Conservation (phyloP, 1,140 invertebrate genomes). For the Ladona fulva region DNA sequence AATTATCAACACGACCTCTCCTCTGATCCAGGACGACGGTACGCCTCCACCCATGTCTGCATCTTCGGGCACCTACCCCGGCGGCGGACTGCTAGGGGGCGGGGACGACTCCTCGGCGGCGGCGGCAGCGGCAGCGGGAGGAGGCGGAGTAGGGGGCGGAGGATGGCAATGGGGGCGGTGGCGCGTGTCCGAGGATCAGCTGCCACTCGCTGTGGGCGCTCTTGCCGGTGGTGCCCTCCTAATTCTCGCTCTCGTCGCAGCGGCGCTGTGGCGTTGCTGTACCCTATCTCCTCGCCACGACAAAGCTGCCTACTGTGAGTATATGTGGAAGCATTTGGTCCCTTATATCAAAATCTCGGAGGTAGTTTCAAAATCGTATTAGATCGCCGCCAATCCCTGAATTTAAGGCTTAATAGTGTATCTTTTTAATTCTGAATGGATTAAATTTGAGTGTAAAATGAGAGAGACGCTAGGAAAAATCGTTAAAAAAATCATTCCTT, state of each 20-base stretch:
- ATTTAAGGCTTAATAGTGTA: too few relatives aligned
- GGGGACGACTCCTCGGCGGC: not conserved
- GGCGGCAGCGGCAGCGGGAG: not conserved
- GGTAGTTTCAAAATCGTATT: too few relatives aligned
- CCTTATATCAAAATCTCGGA: too few relatives aligned
- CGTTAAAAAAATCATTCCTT: too few relatives aligned
- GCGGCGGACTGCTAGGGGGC: not conserved
- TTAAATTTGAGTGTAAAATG: too few relatives aligned
- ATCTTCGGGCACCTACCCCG: not conserved
- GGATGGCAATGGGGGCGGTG: slow-evolving; percentile 26
- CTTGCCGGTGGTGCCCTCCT: slow-evolving; percentile 41
- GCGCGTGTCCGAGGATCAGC: slow-evolving; percentile 37
- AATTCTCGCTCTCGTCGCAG: slow-evolving; percentile 36
- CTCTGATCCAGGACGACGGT: slow-evolving; percentile 17
- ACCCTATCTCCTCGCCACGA: slow-evolving; percentile 33
- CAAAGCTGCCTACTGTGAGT: slow-evolving; percentile 44
- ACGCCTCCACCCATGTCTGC: slow-evolving; percentile 29
- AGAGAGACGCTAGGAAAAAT: too few relatives aligned
- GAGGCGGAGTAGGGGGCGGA: not conserved
- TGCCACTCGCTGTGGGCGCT: slow-evolving; percentile 41
- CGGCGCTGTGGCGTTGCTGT: slow-evolving; percentile 43
- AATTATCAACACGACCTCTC: slow-evolving; percentile 19
- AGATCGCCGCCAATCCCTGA: too few relatives aligned
- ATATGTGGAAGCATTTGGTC: not conserved
- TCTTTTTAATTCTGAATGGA: too few relatives aligned